Evolutionary conservation across 2,888 invertebrate species (phyloP), one percentile per base, ranked within the genome.

Genomic region (Yponomeuta malinellus): DNA sequence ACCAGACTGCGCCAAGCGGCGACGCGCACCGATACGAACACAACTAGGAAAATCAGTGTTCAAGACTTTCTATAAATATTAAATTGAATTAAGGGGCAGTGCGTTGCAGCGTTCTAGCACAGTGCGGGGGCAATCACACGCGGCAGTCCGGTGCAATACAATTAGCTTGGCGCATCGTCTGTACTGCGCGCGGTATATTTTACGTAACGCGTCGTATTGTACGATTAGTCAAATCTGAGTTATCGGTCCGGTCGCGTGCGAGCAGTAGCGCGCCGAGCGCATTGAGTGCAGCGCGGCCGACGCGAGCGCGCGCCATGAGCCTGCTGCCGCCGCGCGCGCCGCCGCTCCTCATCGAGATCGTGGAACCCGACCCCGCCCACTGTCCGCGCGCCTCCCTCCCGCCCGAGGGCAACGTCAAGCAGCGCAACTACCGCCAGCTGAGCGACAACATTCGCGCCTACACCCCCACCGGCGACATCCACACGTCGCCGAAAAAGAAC

Each of bases 381-480:
- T 87, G 86, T 77, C 79, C 82, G 63, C 48, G 31, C 73, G 72
- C 76, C 70, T 75, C 81, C 4, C 80, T 87, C 63, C 86, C 86
- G 31, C 86, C 88, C 2, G 90, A 90, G 72, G 88, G 87, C 71
- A 86, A 89, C 81, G 84, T 87, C 70, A 88, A 87, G 75, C 76
- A 85, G 69, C 82, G 82, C 73, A 88, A 88, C 81, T 91, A 90
- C 78, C 83, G 88, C 66, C 74, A 85, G 72, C 78, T 90, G 67
- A 81, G 82, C 78, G 86, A 90, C 72, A 84, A 84, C 79, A 75
- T 92, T 48, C 83, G 89, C 71, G 82, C 85, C 63, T 90, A 88
- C 81, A 83, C 88, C 1, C 88, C 90, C 1, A 85, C 87, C 9
- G 86, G 89, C 8, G 90, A 89, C 76, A 78, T 85, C 43, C 80